Base-by-base conservation (phyloP, 2,113 vertebrate species). In the Onychorhynchus coronatus region DNA sequence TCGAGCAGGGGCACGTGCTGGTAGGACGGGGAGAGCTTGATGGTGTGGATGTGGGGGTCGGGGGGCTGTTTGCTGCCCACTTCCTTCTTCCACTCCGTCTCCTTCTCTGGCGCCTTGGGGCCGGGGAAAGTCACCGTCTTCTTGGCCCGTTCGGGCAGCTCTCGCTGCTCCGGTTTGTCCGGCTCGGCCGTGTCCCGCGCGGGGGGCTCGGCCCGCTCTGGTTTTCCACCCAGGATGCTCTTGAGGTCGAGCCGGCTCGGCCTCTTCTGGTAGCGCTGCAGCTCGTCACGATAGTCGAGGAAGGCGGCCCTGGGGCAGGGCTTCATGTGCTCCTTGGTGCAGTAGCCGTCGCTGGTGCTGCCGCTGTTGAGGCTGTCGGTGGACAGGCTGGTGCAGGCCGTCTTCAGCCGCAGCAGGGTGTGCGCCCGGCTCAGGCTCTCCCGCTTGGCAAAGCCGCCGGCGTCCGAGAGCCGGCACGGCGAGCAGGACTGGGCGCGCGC, bases 291-390 rank as follows among this genome's bases (percentile, higher is more conserved):
- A 11, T 95, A 98, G 72, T 98, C 98, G 1, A 98, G 96, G 91
- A 98, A 95, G 8, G 96, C 53, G 2, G 98, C 97, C 86, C 97
- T 98, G 19, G 98, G 96, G 75, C 97, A 98, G 41, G 98, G 97
- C 71, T 88, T 97, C 73, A 99, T 96, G 96, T 98, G 99, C 63
- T 99, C 99, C 63, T 98, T 99, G 56, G 98, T 98, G 58, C 98
- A 99, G 95, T 99, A 99, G 17, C 99, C 98, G 0, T 99, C 99
- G 3, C 99, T 99, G 74, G 98, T 99, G 97, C 99, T 99, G 65
- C 98, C 98, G 7, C 99, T 99, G 95, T 99, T 99, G 31, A 99
- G 98, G 92, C 99, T 99, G 97, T 99, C 99, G 4, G 99, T 99
- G 84, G 99, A 99, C 46, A 99, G 97, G 94, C 98, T 99, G 56